Base-by-base conservation (phyloP, 2,888 invertebrate species). In the Drosophila seclusa region DNA sequence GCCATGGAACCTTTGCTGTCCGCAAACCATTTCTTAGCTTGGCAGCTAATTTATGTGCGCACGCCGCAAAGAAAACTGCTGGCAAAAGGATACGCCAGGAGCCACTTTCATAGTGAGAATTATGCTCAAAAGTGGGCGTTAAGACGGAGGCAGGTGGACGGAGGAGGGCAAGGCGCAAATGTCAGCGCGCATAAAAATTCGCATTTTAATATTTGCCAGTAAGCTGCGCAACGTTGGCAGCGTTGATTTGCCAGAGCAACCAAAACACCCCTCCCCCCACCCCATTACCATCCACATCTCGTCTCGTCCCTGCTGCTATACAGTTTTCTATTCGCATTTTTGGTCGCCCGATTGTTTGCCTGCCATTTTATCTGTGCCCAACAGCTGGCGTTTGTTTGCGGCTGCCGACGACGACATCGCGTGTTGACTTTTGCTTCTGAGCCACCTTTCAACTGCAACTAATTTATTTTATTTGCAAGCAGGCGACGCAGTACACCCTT, bases 201-300 rank as follows among this genome's bases (percentile, higher is more conserved):
- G 87, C 85, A 84, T 87, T 87, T 90, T 87, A 89, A 90, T 90
- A 87, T 90, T 89, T 89, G 78, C 87, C 87, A 89, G 85, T 86
- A 80, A 86, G 87, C 80, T 86, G 89, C 68, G 73, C 78, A 68
- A 70, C 76, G 76, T 66, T 89, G 84, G 84, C 84, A 84, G 84
- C 84, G 45, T 45, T 84, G 84, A 84, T 84, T 84, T 87, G 88
- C 80, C 88, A 68, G 59, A 61, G 69, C 62, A 50, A 24, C 34
- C 45, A 31, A 24, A 45, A 2, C 24, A 45, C 38, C 54, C 8
- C 57, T 29, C 13, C 48, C n/a, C 11, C 38, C 13, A 6, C 21
- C 21, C 8, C 3, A 16, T 16, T 42, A n/a, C 32, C 32, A 32
- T 11, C 11, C 4, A 32, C 32, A 32, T 32, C 32, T 21, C 42